These are phyloP conservation scores for Epinephelus lanceolatus DNA, from an alignment of 2,113 vertebrate species.

Conservation along the genomic window DNA sequence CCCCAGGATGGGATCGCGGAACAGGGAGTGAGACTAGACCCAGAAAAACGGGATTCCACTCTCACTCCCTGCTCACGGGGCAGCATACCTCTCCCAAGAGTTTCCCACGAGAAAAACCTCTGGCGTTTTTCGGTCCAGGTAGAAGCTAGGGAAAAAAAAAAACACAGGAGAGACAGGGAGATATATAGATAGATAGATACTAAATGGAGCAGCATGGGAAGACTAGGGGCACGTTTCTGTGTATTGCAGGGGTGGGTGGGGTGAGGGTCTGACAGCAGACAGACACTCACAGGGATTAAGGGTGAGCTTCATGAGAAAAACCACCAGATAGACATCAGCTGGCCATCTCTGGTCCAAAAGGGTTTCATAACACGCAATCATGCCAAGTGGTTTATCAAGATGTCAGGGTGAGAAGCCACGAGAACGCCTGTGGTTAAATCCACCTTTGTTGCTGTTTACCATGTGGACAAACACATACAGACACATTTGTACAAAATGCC, in stretches of 20 bases:
- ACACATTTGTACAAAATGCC: not conserved
- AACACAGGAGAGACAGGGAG: not conserved
- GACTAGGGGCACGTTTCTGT: not conserved
- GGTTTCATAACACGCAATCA: constrained; percentile 20
- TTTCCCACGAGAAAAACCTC: constrained; percentile 85
- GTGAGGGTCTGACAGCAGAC: constrained; percentile 22
- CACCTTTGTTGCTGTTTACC: not conserved
- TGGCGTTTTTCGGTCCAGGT: constrained; percentile 72
- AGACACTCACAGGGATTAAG: constrained; percentile 39
- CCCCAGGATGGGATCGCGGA: constrained; percentile 57
- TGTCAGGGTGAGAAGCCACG: not conserved
- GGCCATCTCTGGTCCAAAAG: constrained; percentile 29
- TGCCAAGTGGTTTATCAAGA: not conserved
- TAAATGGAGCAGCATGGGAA: constrained; percentile 5
- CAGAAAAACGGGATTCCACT: constrained; percentile 84
- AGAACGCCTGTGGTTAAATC: not conserved
- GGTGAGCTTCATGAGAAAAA: constrained; percentile 64
- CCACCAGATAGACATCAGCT: constrained; percentile 53
- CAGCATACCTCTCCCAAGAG: constrained; percentile 77
- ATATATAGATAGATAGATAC: constrained; percentile 25
- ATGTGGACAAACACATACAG: constrained; percentile 3
- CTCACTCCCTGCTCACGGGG: constrained; percentile 74
- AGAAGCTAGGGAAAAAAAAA: not conserved
- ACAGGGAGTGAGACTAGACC: constrained; percentile 72
- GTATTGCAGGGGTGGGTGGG: not conserved